Conservation (phyloP, 2,888 invertebrate species). For the Drosophila siamana region DNA sequence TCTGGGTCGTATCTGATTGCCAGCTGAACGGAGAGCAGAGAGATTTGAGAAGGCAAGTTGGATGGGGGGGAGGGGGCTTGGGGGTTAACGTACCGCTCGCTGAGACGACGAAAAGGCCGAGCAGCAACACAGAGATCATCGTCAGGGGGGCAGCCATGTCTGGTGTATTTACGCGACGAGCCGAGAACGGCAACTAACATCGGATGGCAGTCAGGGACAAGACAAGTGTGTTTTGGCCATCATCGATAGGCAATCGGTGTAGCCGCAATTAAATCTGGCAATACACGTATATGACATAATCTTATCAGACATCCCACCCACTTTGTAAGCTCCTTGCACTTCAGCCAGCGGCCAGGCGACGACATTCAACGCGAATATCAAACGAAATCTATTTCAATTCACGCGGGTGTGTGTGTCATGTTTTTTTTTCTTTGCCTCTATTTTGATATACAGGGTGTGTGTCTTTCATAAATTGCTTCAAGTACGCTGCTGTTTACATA, state of each 20-base stretch:
- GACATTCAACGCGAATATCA: conserved; percentile 1
- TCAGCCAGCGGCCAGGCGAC: conserved; percentile 1
- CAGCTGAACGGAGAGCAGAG: conserved; percentile 3
- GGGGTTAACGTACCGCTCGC: conserved; percentile 22
- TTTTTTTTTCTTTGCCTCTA: not conserved
- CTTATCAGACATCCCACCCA: conserved; percentile 62
- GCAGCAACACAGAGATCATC: conserved; percentile 25
- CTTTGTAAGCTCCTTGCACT: conserved; percentile 8
- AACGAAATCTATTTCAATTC: conserved; percentile 14
- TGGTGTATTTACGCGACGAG: conserved; percentile 32
- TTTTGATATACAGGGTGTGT: conserved; percentile 7
- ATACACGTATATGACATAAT: conserved; percentile 57
- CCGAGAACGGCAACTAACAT: conserved; percentile 58
- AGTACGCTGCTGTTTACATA: not conserved
- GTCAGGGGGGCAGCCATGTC: conserved; percentile 24
- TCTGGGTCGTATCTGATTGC: conserved; percentile 42
- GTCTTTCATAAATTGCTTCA: conserved; percentile 1
- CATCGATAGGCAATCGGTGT: conserved; percentile 35
- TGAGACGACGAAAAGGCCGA: conserved; percentile 1
- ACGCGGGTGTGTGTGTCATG: not conserved
- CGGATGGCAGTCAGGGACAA: conserved; percentile 13
- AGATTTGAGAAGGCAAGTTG: too few species aligned
- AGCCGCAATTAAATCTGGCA: conserved; percentile 64
- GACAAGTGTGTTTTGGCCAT: conserved; percentile 18
- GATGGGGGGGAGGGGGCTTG: not conserved